Percentiles rank a stretch among this genome's conserved stretches.
These are phyloP conservation scores for Plutomurus gul DNA, from an alignment of 1,140 invertebrate species.

Conservation along the genomic window DNA sequence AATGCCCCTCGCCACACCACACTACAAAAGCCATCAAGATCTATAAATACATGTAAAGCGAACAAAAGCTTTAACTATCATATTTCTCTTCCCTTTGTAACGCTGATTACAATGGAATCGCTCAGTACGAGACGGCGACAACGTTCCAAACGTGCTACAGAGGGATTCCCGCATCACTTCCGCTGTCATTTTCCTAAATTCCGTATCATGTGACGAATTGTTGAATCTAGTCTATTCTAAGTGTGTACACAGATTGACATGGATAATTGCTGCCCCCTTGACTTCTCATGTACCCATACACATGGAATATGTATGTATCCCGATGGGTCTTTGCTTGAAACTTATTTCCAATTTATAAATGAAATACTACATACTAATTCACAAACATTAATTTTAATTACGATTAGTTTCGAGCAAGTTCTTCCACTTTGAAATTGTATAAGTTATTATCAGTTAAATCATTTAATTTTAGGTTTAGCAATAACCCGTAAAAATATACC, in stretches of 20 bases:
- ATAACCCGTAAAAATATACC: no score
- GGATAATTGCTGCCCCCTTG: neutral
- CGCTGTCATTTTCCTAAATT: neutral
- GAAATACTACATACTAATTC: neutral
- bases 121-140: neutral
- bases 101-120: neutral
- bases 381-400: no score
- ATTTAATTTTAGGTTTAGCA: no score
- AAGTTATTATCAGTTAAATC: no score
- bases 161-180: conserved; percentile 4
- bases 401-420: no score
- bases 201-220: neutral
- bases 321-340: neutral
- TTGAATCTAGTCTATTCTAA: neutral
- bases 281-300: neutral
- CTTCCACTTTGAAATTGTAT: no score
- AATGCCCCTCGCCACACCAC: no score
- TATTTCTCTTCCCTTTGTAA: no score
- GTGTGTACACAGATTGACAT: neutral
- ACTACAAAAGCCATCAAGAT: no score
- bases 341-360: neutral
- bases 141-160: neutral
- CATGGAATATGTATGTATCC: neutral
- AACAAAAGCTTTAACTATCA: no score
- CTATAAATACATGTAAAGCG: no score